Conservation (phyloP, 2,888 invertebrate species). For the Drosophila merina region DNA sequence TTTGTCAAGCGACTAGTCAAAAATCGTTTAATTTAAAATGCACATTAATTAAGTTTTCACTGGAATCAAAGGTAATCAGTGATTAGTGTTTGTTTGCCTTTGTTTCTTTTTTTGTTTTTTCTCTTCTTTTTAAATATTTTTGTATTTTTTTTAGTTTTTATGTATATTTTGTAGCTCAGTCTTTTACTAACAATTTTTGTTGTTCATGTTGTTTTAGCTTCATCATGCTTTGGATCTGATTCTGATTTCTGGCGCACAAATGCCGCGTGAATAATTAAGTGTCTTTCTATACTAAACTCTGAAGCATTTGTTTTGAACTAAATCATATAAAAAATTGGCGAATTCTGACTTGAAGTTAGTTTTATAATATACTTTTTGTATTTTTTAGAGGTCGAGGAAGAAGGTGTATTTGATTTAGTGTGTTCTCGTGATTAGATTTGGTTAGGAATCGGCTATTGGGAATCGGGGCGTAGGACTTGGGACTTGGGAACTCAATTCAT, state of each 20-base stretch:
- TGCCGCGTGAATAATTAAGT: conserved; percentile 12
- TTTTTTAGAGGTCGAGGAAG: conserved; percentile 14
- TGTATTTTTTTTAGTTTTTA: conserved; percentile 42
- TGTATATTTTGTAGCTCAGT: conserved; percentile 73
- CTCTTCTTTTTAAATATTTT: conserved; percentile 23
- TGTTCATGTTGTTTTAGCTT: conserved; percentile 42
- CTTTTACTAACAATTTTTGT: conserved; percentile 75
- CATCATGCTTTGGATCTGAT: conserved; percentile 31
- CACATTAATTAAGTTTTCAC: conserved; percentile 25
- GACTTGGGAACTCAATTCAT: conserved; percentile 28
- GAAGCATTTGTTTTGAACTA: conserved; percentile 58
- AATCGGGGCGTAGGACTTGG: not conserved
- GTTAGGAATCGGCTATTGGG: not conserved
- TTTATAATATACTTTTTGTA: not conserved
- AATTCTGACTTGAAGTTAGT: conserved; percentile 28
- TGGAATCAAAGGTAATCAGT: conserved; percentile 19
- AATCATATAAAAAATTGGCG: conserved; percentile 33
- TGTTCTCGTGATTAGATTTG: not conserved
- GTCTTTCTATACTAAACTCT: conserved; percentile 16
- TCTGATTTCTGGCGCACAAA: conserved; percentile 20
- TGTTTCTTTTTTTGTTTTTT: conserved; percentile 38
- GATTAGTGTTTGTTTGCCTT: conserved; percentile 36
- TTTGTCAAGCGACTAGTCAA: conserved; percentile 14
- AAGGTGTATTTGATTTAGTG: conserved; percentile 4
- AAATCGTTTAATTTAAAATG: conserved; percentile 36